A percentile compares a stretch with the other conserved stretches of the same genome.
Evolutionary conservation across 2,888 invertebrate genomes (phyloP).

Genomic region (Teinopalpus imperialis): DNA sequence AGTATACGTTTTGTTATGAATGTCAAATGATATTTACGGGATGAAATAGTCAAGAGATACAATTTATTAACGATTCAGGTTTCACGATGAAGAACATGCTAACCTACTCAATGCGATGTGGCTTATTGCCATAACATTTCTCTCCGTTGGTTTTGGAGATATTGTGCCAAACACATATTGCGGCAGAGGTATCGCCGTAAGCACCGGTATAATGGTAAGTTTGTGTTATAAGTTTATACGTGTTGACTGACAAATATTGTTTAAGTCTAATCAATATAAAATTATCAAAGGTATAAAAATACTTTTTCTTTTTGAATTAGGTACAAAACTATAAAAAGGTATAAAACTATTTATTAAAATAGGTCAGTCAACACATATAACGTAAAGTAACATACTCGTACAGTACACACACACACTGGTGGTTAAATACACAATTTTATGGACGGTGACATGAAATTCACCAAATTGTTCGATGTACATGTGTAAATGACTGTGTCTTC

Average conservation of each 20-base stretch:
- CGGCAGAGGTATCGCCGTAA: constrained; percentile 99
- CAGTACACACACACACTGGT: constrained; percentile 57
- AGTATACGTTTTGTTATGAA: too few species aligned
- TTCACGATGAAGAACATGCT: constrained; percentile 99
- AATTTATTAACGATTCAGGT: constrained; percentile 86
- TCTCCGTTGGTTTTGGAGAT: constrained; percentile 99
- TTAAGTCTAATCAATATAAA: too few species aligned
- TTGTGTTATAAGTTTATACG: constrained; percentile 57
- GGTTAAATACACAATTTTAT: constrained; percentile 50
- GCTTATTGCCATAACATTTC: constrained; percentile 99
- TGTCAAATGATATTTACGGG: constrained; percentile 40
- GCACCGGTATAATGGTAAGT: constrained; percentile 99
- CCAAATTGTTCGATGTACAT: constrained; percentile 49
- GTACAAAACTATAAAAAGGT: too few species aligned
- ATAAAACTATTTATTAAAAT: constrained; percentile 14
- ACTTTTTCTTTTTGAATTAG: constrained; percentile 2
- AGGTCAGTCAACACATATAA: constrained; percentile 71
- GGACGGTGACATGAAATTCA: constrained; percentile 42
- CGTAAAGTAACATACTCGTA: constrained; percentile 58
- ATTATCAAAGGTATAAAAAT: background rate
- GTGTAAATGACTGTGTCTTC: constrained; percentile 34
- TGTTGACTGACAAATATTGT: constrained; percentile 66
- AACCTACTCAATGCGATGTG: constrained; percentile 99
- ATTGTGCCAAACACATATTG: constrained; percentile 99
- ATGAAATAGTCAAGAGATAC: constrained; percentile 61